These are phyloP conservation scores for Spodoptera frugiperda DNA, from an alignment of 1,140 invertebrate genomes.

Conservation along the genomic window DNA sequence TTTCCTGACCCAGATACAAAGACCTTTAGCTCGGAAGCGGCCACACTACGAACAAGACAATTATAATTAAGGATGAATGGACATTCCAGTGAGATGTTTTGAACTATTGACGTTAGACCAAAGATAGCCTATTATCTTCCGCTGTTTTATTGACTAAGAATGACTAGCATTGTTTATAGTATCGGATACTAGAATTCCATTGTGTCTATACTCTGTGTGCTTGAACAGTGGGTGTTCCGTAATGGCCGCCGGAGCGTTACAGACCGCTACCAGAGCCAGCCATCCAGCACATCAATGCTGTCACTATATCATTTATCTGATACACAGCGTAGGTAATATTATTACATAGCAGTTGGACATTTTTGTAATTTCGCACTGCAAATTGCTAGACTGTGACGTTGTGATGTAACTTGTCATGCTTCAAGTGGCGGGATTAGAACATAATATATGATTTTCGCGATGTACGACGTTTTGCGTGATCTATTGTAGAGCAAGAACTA, in stretches of 20 bases:
- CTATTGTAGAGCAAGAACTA: background rate
- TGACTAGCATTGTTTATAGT: too few species aligned
- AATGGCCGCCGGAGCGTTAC: conserved; percentile 11
- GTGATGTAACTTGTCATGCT: conserved; percentile 22
- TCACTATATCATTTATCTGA: conserved; percentile 30
- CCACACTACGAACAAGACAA: too few species aligned
- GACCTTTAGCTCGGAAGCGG: too few species aligned
- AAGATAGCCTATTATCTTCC: too few species aligned
- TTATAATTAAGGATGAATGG: too few species aligned
- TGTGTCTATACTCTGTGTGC: background rate
- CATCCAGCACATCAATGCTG: conserved; percentile 10
- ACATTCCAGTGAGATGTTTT: too few species aligned
- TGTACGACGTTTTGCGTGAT: too few species aligned
- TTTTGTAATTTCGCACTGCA: background rate
- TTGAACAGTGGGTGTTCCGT: background rate
- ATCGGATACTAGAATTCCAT: background rate
- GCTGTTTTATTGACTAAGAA: too few species aligned
- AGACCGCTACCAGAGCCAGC: conserved; percentile 24
- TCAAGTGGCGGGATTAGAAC: background rate
- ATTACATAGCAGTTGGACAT: background rate
- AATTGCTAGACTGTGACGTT: conserved; percentile 18
- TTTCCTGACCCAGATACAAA: too few species aligned
- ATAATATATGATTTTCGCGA: conserved; percentile 5
- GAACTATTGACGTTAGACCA: too few species aligned
- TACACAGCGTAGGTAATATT: background rate